Evolutionary conservation across 2,888 invertebrate genomes (phyloP).

Genomic region (Metacarcinus magister): DNA sequence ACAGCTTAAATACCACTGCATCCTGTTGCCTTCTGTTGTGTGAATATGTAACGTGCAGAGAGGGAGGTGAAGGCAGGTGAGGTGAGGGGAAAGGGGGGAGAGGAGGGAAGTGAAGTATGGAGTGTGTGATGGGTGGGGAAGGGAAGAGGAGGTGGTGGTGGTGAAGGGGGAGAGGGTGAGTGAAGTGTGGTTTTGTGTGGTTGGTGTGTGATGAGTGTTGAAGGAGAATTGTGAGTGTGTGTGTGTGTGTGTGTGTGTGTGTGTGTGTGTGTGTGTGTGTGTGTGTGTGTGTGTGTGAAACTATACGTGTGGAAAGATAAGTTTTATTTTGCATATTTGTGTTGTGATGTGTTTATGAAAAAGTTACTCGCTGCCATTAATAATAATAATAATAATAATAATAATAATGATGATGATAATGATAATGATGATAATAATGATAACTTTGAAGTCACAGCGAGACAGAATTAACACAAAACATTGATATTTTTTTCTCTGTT

Average conservation of each 20-base stretch:
- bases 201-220: neutral
- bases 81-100: neutral
- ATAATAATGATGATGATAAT: neutral
- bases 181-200: conserved; percentile 32
- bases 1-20: neutral
- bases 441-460: neutral
- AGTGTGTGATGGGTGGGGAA: neutral
- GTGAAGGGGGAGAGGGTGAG: neutral
- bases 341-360: neutral
- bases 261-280: conserved; percentile 50
- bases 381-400: neutral
- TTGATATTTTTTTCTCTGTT: neutral
- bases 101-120: neutral
- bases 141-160: neutral
- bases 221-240: neutral
- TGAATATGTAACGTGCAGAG: neutral
- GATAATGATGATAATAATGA: conserved; percentile 5
- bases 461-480: conserved; percentile 16
- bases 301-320: neutral
- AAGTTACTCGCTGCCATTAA: neutral
- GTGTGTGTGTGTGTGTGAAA: conserved; percentile 13
- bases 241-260: conserved; percentile 48
- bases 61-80: neutral
- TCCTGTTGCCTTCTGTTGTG: neutral
- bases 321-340: no score